A percentile compares a stretch with the other conserved stretches of the same genome.
These are phyloP conservation scores for Rallus crepitans DNA, from an alignment of 2,797 vertebrate genomes.

Conservation along the genomic window DNA sequence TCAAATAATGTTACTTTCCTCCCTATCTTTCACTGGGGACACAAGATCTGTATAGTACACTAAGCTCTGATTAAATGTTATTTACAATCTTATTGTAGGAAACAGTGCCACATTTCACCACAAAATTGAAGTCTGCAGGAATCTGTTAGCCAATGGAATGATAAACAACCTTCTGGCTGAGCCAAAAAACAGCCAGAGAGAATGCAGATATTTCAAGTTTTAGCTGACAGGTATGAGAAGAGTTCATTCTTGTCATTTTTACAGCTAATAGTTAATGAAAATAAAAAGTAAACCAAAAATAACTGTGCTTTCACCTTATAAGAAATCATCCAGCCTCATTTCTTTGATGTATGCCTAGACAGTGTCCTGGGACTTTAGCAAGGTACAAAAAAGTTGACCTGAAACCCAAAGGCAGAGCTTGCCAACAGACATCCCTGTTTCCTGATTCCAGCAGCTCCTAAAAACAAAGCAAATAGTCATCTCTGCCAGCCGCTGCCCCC, in stretches of 20 bases:
- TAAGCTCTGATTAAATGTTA: background rate
- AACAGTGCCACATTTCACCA: background rate
- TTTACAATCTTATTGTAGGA: background rate
- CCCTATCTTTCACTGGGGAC: background rate
- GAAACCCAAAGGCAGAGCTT: background rate
- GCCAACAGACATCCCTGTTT: background rate
- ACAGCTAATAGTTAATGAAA: background rate
- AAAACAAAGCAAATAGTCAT: background rate
- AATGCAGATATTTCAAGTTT: background rate
- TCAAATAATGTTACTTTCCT: background rate
- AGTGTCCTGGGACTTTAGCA: background rate
- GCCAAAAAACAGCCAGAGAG: background rate
- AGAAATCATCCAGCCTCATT: background rate
- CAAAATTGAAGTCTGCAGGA: background rate
- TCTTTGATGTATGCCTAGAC: background rate
- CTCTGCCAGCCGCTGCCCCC: rapidly evolving
- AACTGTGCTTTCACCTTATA: background rate
- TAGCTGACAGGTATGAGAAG: background rate
- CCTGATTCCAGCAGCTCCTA: background rate
- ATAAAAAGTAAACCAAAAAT: background rate
- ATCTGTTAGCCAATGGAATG: background rate
- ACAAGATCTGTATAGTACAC: background rate
- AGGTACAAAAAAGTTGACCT: background rate
- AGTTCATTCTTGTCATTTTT: background rate
- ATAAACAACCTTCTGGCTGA: background rate